Percentiles rank a stretch among this genome's conserved stretches.
These are phyloP conservation scores for Microcebus murinus DNA, from an alignment of 2,113 vertebrate genomes.

Conservation along the genomic window DNA sequence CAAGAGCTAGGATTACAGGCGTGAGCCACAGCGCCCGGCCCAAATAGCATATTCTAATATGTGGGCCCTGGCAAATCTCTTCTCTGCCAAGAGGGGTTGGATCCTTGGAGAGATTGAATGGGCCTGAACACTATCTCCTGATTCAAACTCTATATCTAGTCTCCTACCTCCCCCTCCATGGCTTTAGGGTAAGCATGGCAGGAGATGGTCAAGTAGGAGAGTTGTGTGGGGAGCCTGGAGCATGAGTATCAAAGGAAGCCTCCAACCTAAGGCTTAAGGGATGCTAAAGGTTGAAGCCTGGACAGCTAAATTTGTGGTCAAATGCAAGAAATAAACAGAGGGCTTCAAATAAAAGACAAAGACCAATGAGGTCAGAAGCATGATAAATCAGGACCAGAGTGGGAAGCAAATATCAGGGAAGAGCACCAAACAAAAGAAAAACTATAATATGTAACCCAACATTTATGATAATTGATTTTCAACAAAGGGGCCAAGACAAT, in stretches of 20 bases:
- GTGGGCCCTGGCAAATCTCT: neutral
- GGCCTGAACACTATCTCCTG: neutral
- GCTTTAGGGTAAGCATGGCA: neutral
- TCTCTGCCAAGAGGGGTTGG: neutral
- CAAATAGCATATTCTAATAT: neutral
- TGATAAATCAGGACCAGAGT: neutral
- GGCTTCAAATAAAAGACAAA: neutral
- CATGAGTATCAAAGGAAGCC: neutral
- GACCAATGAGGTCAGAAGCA: neutral
- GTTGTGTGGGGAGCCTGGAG: neutral
- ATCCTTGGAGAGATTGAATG: neutral
- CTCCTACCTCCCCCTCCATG: fast-evolving
- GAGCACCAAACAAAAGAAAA: neutral
- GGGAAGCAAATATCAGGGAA: neutral
- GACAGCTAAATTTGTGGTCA: neutral
- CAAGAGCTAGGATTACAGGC: too few relatives aligned
- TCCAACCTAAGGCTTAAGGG: neutral
- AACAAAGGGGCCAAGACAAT: neutral
- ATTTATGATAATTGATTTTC: neutral
- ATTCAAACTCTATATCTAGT: neutral
- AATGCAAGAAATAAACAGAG: neutral
- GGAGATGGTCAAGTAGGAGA: neutral
- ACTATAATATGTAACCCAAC: neutral
- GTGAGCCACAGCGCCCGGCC: too few relatives aligned
- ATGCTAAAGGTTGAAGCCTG: neutral